Conservation (phyloP, 2,113 vertebrate species). For the Zosterops japonicus region DNA sequence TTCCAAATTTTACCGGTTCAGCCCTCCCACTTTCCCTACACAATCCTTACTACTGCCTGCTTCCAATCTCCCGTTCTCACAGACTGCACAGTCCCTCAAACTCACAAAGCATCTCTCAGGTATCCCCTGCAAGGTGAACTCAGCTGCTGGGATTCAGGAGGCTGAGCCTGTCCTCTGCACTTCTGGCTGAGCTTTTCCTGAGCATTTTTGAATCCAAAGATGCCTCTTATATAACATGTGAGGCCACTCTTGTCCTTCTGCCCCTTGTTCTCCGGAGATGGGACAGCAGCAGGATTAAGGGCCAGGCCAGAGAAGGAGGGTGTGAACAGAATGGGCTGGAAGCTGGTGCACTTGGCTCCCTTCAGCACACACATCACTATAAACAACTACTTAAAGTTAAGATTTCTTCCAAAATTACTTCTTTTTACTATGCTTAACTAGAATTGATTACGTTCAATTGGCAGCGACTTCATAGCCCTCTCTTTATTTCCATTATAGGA, state of each 20-base stretch:
- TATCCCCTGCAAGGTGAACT: neutral
- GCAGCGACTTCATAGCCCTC: neutral
- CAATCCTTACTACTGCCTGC: neutral
- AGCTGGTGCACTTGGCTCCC: constrained; percentile 23
- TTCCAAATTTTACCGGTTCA: neutral
- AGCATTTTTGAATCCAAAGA: constrained; percentile 89
- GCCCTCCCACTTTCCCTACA: neutral
- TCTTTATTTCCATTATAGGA: neutral
- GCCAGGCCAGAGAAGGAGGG: constrained; percentile 91
- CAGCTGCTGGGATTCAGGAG: neutral
- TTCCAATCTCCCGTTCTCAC: neutral
- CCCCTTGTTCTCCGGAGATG: constrained; percentile 88
- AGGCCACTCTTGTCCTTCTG: constrained; percentile 90
- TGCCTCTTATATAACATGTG: constrained; percentile 88
- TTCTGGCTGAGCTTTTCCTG: neutral
- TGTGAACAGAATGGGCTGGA: constrained; percentile 89
- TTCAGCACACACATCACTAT: neutral
- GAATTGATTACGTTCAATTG: neutral
- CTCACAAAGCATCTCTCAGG: neutral
- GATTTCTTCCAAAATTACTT: neutral
- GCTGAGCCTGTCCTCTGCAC: neutral
- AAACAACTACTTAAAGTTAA: neutral
- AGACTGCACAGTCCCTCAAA: neutral
- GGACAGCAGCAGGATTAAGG: constrained; percentile 90
- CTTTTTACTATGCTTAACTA: neutral